A percentile compares a stretch with the other conserved stretches of the same genome.
Evolutionary conservation across 1,140 invertebrate genomes (phyloP).

Genomic region (Drosophila novamexicana): DNA sequence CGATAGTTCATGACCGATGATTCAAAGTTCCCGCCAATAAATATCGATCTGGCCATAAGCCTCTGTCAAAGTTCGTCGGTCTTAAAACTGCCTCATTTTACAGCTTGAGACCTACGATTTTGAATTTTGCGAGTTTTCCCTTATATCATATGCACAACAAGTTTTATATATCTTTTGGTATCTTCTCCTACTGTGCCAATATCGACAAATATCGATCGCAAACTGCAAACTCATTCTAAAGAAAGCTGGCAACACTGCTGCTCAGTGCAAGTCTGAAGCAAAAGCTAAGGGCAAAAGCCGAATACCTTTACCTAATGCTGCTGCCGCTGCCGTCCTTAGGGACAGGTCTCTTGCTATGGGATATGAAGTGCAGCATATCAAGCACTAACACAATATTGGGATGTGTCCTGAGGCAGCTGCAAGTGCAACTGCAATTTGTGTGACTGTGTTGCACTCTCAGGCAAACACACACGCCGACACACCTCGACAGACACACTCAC

Average conservation of each 20-base stretch:
- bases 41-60: too few species aligned
- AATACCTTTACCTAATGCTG: constrained; percentile 13
- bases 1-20: too few species aligned
- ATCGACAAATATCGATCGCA: too few species aligned
- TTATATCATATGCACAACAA: too few species aligned
- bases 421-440: constrained; percentile 26
- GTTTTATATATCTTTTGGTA: too few species aligned
- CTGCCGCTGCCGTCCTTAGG: neutral
- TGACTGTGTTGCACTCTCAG: constrained; percentile 1
- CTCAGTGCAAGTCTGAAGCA: neutral
- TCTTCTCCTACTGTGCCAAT: too few species aligned
- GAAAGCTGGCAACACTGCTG: neutral
- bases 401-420: constrained; percentile 1
- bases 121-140: too few species aligned
- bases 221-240: neutral
- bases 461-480: neutral
- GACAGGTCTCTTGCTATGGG: neutral
- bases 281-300: constrained; percentile 4
- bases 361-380: constrained; percentile 2
- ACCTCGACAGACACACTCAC: neutral
- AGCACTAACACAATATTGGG: neutral
- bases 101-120: too few species aligned
- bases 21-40: too few species aligned
- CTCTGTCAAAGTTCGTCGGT: too few species aligned
- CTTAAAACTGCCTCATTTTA: too few species aligned